Percentiles rank a stretch among this genome's conserved stretches.
Conservation (phyloP, 37 sponge, comb jelly and placozoan species). For the Halisarca cf. caerulea region DNA sequence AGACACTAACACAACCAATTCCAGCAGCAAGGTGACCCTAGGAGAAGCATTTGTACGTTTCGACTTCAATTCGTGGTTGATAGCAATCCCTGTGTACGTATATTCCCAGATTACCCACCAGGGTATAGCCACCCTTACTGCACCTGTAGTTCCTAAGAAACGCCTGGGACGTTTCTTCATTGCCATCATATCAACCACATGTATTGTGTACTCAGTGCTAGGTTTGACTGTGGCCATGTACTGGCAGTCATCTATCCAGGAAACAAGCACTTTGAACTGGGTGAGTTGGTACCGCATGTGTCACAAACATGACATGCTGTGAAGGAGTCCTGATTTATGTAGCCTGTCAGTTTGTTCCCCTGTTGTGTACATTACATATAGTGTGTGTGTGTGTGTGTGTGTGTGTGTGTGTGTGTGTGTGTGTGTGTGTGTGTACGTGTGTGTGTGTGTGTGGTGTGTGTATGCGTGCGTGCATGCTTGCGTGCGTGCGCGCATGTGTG, state of each 20-base stretch:
- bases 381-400: too few species aligned
- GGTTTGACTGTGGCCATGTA: constrained; percentile 77
- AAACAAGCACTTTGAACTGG: constrained; percentile 84
- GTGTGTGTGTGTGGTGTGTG: too few species aligned
- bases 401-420: too few species aligned
- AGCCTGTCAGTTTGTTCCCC: too few species aligned
- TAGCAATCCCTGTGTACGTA: constrained; percentile 68
- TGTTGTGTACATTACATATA: too few species aligned
- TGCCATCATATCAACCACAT: constrained; percentile 44
- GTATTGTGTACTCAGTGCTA: constrained; percentile 62
- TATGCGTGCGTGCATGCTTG: too few species aligned
- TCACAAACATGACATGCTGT: too few species aligned
- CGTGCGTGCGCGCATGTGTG: too few species aligned
- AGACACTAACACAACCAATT: background rate
- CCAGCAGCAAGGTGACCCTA: background rate
- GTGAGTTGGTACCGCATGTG: too few species aligned
- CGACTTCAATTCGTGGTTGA: constrained; percentile 61
- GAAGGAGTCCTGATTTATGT: too few species aligned
- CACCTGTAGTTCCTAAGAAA: constrained; percentile 69
- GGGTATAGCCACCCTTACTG: constrained; percentile 79
- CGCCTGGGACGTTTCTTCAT: constrained; percentile 46
- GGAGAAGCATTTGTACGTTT: constrained; percentile 49
- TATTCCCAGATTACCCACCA: constrained; percentile 83
- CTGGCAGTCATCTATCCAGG: constrained; percentile 56
- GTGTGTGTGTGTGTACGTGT: too few species aligned